Base-by-base conservation (phyloP, 2,888 invertebrate genomes). In the Conchocele bisecta region DNA sequence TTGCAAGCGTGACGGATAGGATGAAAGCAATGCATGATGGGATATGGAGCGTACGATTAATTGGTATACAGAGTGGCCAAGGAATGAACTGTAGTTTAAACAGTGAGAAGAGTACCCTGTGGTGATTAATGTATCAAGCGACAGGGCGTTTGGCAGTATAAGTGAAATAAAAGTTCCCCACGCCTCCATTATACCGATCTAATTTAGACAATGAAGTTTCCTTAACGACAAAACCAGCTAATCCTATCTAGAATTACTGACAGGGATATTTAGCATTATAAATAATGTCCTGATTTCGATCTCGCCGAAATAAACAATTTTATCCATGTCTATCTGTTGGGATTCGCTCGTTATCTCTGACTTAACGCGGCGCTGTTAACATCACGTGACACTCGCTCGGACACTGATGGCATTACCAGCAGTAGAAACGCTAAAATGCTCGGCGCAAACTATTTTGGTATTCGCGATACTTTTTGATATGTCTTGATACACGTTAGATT, bases 351-450 rank as follows among this genome's bases (percentile, higher is more conserved):
- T 76, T 76, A 76, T 76, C 72, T 57, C 59, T 54, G 44, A 53
- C 53, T 63, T 63, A 69, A 73, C 69, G 61, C 66, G 51, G 61
- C 54, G 57, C 59, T 63, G 72, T 73, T 59, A 69, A 70, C 66
- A 76, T 73, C 44, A 46, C 65, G 69, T 70, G 33, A 56, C 26
- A 58, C 53, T 73, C 59, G 59, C 64, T 64, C 58, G 72, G 48
- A 61, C 63, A 26, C n/a, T 76, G 72, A 76, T 76, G 29, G 48
- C 29, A 73, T 69, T 76, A 59, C 72, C 76, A 76, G 76, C 63
- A 37, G 24, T 46, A 28, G 35, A 31, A 51, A 35, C 51, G 33
- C 20, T 33, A 51, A 51, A 51, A 22, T 51, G 51, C 35, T 31
- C 35, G 51, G 51, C n/a, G n/a, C n/a, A n/a, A n/a, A n/a, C 31